Percentiles rank a stretch among this genome's conserved stretches.
Evolutionary conservation across 1,140 invertebrate genomes (phyloP).

Genomic region (Caenorhabditis elegans): WBcel235 BX284604.4:15703001-15703500

Average conservation of each 20-base stretch:
- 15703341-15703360: not conserved
- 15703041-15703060: not conserved
- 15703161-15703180: too few species aligned
- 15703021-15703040: not conserved
- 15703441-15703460: slow-evolving; percentile 1
- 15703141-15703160: not conserved
- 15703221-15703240: too few species aligned
- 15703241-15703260: too few species aligned
- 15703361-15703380: slow-evolving; percentile 1
- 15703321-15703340: not conserved
- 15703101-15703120: too few species aligned
- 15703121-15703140: not conserved
- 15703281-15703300: too few species aligned
- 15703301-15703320: too few species aligned
- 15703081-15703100: not conserved
- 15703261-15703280: too few species aligned
- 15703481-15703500: not conserved
- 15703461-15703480: not conserved
- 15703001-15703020: too few species aligned
- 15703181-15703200: too few species aligned
- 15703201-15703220: too few species aligned
- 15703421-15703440: slow-evolving; percentile 26
- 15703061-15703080: slow-evolving; percentile 1
- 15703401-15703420: not conserved
- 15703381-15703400: not conserved